Evolutionary conservation across 1,140 invertebrate species (phyloP).

Genomic region (Grapholita molesta): DNA sequence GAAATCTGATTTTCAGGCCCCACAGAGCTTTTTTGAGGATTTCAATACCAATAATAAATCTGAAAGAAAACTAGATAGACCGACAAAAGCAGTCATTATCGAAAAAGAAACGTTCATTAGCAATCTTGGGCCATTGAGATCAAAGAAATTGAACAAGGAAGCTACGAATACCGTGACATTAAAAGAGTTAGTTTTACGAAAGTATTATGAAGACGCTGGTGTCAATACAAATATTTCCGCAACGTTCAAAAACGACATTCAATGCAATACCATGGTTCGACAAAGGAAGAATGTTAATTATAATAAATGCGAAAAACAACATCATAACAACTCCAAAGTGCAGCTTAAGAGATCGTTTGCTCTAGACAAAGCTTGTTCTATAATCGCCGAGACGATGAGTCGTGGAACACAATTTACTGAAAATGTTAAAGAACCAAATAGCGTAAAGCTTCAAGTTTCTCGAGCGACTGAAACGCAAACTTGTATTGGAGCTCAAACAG

Average conservation of each 20-base stretch:
- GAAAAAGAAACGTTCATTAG: slow-evolving; percentile 43
- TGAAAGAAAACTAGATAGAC: not conserved
- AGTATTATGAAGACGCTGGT: slow-evolving; percentile 34
- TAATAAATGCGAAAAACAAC: slow-evolving; percentile 27
- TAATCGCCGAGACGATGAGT: slow-evolving; percentile 38
- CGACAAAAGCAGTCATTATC: slow-evolving; percentile 28
- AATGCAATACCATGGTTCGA: slow-evolving; percentile 44
- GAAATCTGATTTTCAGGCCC: slow-evolving; percentile 36
- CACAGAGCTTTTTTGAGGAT: slow-evolving; percentile 14
- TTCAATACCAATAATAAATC: slow-evolving; percentile 21
- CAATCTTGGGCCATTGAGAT: slow-evolving; percentile 30
- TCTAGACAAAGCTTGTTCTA: slow-evolving; percentile 47
- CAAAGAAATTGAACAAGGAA: slow-evolving; percentile 20
- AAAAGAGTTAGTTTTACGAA: slow-evolving; percentile 35
- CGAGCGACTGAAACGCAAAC: not conserved
- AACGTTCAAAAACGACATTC: slow-evolving; percentile 39
- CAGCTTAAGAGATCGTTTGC: slow-evolving; percentile 20
- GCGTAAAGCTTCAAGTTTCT: too few relatives aligned
- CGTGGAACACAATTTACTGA: slow-evolving; percentile 46
- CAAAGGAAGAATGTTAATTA: slow-evolving; percentile 27
- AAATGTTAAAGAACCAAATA: slow-evolving; percentile 11
- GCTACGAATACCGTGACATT: slow-evolving; percentile 37
- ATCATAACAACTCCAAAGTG: slow-evolving; percentile 39
- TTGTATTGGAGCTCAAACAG: not conserved
- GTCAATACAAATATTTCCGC: slow-evolving; percentile 46